Base-by-base conservation (phyloP, 1,140 invertebrate species). In the Caenorhabditis briggsae region DNA sequence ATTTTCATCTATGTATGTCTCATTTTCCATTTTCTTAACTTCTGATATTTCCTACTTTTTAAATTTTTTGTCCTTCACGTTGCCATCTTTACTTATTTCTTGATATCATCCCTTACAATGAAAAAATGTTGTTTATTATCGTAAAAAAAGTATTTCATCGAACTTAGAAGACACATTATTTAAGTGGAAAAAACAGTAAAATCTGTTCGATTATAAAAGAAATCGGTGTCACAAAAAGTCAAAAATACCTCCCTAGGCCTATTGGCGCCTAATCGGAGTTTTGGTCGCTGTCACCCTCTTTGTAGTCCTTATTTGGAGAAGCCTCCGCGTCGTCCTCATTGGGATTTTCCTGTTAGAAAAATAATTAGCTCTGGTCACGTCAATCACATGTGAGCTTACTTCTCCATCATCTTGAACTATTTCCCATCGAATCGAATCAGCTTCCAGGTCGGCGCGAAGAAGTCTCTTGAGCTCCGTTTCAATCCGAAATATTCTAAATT, bases 41-140 rank as follows among this genome's bases (percentile, higher is more conserved):
- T 20, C 48, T 53, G 50, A 46, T 78, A 18, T 50, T 50, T 11
- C 46, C 14, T 46, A 70, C 23, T 12, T 33, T 64, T n/a, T 2
- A 14, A 23, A 33, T 16, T 50, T 53, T 9, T 14, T 78, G 70
- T 78, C 70, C 46, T 53, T 18, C 33, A 25, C 23, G 65, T 78
- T 78, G 70, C 70, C 70, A 78, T 43, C 50, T 53, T 50, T 46
- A 78, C 23, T 50, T 50, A 43, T 53, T 2, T 46, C 46, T 18
- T 70, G 65, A 70, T 70, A 48, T 70, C 65, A 70, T 33, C 33
- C 3, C 3, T 2, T 2, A 33, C 3, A 33, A 33, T 33, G 1
- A 33, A 33, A 33, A 33, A 33, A 2, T n/a, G n/a, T 33, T 3
- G 33, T 33, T 33, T 33, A 5, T 78, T 46, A 8, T 78, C 43